These are phyloP conservation scores for Nerophis ophidion DNA, from an alignment of 2,113 vertebrate genomes.

Conservation along the genomic window DNA sequence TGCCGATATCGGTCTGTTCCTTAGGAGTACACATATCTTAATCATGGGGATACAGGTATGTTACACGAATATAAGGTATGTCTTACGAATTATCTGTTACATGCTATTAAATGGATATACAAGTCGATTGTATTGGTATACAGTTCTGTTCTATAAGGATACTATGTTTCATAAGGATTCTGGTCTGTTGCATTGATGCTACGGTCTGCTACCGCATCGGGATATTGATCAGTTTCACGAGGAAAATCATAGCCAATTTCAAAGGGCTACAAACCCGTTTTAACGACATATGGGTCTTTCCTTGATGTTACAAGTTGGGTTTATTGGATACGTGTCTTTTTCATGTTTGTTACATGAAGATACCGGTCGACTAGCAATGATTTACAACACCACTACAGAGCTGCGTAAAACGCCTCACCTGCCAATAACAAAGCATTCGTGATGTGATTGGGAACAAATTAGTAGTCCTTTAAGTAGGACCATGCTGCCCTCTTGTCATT, in stretches of 20 bases:
- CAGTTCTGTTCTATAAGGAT: too few species aligned
- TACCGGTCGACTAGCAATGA: conserved; percentile 3
- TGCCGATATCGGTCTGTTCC: not conserved
- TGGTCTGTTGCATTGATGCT: not conserved
- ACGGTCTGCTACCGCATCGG: too few species aligned
- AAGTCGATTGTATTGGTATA: too few species aligned
- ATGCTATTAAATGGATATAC: too few species aligned
- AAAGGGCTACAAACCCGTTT: not conserved
- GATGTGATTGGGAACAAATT: conserved; percentile 47
- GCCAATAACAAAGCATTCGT: conserved; percentile 16
- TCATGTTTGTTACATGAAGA: conserved; percentile 3
- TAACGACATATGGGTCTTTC: not conserved
- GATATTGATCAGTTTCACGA: too few species aligned
- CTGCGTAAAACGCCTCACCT: conserved; percentile 43
- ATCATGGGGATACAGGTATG: too few species aligned
- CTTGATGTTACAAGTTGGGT: too few species aligned
- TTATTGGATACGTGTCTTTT: not conserved
- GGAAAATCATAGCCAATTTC: not conserved
- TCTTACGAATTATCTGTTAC: too few species aligned
- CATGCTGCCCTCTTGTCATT: conserved; percentile 36
- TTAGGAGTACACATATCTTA: too few species aligned
- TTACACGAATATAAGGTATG: too few species aligned
- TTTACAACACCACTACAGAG: conserved; percentile 26
- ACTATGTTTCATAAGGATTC: not conserved
- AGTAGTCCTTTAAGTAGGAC: conserved; percentile 44